These are phyloP conservation scores for Diachasma alloeum DNA, from an alignment of 1,140 invertebrate species.

Conservation along the genomic window DNA sequence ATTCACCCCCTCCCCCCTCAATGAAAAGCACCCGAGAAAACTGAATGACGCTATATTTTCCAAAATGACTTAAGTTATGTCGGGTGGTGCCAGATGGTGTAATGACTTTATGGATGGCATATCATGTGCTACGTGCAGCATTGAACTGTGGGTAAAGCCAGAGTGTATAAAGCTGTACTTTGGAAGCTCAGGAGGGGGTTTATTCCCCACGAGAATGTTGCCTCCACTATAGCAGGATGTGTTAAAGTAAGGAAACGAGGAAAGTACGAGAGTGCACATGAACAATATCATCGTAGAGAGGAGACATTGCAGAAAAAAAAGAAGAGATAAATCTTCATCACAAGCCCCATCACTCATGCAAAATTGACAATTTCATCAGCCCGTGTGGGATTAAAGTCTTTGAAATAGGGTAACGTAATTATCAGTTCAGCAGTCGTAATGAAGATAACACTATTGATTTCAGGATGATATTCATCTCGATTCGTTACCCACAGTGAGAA, in stretches of 20 bases:
- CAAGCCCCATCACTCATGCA: too few species aligned
- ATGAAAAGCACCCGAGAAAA: background rate
- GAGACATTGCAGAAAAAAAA: too few species aligned
- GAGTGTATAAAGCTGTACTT: background rate
- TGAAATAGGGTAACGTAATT: background rate
- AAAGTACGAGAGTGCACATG: conserved; percentile 1
- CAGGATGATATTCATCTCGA: background rate
- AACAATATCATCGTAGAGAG: background rate
- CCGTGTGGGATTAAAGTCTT: background rate
- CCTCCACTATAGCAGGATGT: background rate
- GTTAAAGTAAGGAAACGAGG: background rate
- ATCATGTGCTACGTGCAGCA: conserved; percentile 2
- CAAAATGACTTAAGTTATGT: background rate
- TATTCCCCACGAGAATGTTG: background rate
- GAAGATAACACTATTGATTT: conserved; percentile 2
- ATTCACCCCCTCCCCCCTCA: background rate
- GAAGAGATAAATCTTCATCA: too few species aligned
- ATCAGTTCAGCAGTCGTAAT: background rate
- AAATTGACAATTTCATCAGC: too few species aligned
- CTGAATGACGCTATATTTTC: background rate
- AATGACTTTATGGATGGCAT: conserved; percentile 5
- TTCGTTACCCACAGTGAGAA: background rate
- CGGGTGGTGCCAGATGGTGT: background rate
- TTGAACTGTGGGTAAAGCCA: background rate
- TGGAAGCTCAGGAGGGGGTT: background rate